These are phyloP conservation scores for Erythrolamprus reginae DNA, from an alignment of 2,113 vertebrate genomes.

Conservation along the genomic window DNA sequence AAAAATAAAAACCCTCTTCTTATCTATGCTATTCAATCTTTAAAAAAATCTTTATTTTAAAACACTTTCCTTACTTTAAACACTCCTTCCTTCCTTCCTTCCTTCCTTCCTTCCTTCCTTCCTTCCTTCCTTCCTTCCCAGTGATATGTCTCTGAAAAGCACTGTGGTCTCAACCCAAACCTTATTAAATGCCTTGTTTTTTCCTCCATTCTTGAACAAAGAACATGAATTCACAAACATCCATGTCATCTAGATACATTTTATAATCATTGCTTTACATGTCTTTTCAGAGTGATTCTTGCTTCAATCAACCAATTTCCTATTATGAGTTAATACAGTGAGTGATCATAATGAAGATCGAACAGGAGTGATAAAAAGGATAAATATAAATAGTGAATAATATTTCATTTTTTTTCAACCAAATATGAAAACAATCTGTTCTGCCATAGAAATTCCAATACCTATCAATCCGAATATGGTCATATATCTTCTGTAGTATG, in stretches of 20 bases:
- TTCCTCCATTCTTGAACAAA: neutral
- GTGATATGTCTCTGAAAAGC: neutral
- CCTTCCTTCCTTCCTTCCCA: neutral
- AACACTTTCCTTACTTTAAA: neutral
- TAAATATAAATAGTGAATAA: neutral
- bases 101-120: neutral
- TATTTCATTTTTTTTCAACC: neutral
- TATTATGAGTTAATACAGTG: neutral
- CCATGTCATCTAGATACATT: neutral
- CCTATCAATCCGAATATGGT: neutral
- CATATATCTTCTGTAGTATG: neutral
- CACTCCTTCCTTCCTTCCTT: neutral
- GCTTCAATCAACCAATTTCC: neutral
- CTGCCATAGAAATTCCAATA: neutral
- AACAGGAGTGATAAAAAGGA: neutral
- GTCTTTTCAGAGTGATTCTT: neutral
- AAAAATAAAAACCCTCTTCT: neutral
- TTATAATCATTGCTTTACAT: slow-evolving; percentile 1
- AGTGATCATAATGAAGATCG: neutral
- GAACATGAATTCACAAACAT: neutral
- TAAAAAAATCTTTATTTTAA: neutral
- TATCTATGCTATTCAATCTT: neutral
- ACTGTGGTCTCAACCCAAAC: neutral
- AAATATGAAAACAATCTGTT: neutral
- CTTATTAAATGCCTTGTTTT: neutral